These are phyloP conservation scores for Oscheius onirici DNA, from an alignment of 2,888 invertebrate species.

Conservation along the genomic window DNA sequence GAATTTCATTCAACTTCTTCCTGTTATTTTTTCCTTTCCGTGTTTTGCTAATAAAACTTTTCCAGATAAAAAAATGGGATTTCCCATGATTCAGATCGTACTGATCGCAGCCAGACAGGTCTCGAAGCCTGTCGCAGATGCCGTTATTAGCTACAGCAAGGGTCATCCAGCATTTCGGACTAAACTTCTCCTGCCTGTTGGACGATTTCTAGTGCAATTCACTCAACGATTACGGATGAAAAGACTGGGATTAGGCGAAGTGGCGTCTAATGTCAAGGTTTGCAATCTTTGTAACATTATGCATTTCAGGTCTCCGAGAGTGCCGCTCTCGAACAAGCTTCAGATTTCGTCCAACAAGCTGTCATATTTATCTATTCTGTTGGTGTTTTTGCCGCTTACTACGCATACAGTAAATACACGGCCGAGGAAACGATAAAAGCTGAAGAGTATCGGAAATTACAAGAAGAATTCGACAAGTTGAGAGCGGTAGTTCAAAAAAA, in stretches of 20 bases:
- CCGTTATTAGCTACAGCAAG: conserved; percentile 62
- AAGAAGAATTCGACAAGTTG: conserved; percentile 34
- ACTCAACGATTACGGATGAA: conserved; percentile 66
- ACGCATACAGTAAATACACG: conserved; percentile 59
- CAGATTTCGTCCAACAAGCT: conserved; percentile 68
- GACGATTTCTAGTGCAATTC: conserved; percentile 47
- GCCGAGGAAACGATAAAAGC: conserved; percentile 53
- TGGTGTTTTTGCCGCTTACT: conserved; percentile 64
- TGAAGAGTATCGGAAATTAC: conserved; percentile 49
- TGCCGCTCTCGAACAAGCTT: conserved; percentile 68
- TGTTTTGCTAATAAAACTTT: too few species aligned
- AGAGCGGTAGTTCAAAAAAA: not conserved
- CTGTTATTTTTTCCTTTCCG: too few species aligned
- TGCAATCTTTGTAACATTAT: not conserved
- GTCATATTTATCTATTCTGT: conserved; percentile 68
- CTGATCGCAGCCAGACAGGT: conserved; percentile 70
- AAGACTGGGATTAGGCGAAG: conserved; percentile 62
- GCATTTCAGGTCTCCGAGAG: conserved; percentile 52
- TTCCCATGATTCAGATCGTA: conserved; percentile 68
- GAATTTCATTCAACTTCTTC: too few species aligned
- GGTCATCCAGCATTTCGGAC: conserved; percentile 61
- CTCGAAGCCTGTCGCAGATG: conserved; percentile 67
- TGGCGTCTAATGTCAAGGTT: conserved; percentile 51
- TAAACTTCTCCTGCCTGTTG: conserved; percentile 10
- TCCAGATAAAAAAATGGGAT: conserved; percentile 65